Percentiles rank a stretch among this genome's conserved stretches.
Conservation (phyloP, 2,113 vertebrate genomes). For the Sander vitreus region DNA sequence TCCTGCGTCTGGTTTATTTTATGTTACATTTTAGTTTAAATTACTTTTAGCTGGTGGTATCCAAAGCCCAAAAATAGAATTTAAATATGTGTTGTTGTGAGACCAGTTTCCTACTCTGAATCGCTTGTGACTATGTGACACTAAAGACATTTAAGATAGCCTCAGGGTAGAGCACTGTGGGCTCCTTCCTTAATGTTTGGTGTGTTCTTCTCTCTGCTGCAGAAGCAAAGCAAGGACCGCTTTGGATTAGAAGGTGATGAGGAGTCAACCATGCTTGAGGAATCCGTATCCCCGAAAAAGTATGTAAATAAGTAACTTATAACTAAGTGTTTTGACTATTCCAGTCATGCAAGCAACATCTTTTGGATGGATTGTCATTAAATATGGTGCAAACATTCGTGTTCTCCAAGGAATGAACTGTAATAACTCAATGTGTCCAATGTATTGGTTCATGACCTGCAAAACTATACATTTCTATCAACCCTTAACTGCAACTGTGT, state of each 20-base stretch:
- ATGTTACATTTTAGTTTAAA: not conserved
- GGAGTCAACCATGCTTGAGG: slow-evolving; percentile 98
- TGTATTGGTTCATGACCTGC: not conserved
- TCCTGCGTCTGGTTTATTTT: not conserved
- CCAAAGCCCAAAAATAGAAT: not conserved
- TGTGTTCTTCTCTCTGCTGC: slow-evolving; percentile 37
- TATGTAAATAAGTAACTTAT: slow-evolving; percentile 65
- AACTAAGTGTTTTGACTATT: not conserved
- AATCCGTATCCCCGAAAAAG: slow-evolving; percentile 99
- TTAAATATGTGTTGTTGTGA: not conserved
- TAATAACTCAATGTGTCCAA: not conserved
- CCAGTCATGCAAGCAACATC: not conserved
- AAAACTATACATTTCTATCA: not conserved
- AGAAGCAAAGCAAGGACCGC: slow-evolving; percentile 99
- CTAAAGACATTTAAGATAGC: not conserved
- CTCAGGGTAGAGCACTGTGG: not conserved
- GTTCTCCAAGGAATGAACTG: not conserved
- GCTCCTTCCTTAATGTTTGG: not conserved
- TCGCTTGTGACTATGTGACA: not conserved
- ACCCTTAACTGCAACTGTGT: not conserved
- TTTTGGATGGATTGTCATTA: not conserved
- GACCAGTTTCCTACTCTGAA: not conserved
- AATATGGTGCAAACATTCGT: not conserved
- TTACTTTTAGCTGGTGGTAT: not conserved
- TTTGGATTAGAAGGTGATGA: slow-evolving; percentile 99